These are phyloP conservation scores for Latrodectus elegans DNA, from an alignment of 2,888 invertebrate species.

Conservation along the genomic window DNA sequence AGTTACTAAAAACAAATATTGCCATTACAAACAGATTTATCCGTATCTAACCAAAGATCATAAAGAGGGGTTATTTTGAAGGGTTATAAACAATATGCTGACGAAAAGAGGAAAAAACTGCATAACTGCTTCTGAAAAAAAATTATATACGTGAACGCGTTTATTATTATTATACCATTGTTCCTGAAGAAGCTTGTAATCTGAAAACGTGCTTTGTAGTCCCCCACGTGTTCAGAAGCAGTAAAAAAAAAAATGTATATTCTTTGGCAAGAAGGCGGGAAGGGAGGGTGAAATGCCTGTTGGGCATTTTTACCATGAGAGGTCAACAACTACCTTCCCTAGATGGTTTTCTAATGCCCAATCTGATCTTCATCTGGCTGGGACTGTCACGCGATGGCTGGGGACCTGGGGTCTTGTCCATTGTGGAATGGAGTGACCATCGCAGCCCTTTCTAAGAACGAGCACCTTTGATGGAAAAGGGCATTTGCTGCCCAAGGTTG, in stretches of 20 bases:
- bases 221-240: not conserved
- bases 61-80: too few relatives aligned
- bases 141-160: not conserved
- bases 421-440: too few relatives aligned
- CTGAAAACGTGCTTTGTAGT: not conserved
- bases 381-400: slow-evolving; percentile 48
- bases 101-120: too few relatives aligned
- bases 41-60: too few relatives aligned
- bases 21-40: too few relatives aligned
- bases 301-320: not conserved
- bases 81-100: too few relatives aligned
- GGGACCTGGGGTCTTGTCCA: slow-evolving; percentile 4
- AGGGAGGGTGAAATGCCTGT: not conserved
- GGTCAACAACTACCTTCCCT: slow-evolving; percentile 52
- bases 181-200: not conserved
- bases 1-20: too few relatives aligned
- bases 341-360: slow-evolving; percentile 37
- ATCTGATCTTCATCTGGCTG: slow-evolving; percentile 47
- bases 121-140: too few relatives aligned
- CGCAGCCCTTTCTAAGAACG: too few relatives aligned
- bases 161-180: not conserved
- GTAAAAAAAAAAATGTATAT: not conserved
- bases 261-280: not conserved
- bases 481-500: too few relatives aligned
- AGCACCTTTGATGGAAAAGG: too few relatives aligned